phyloP scores from a whole-genome alignment of 1,140 invertebrate species.

The Drosophila orosa region DNA sequence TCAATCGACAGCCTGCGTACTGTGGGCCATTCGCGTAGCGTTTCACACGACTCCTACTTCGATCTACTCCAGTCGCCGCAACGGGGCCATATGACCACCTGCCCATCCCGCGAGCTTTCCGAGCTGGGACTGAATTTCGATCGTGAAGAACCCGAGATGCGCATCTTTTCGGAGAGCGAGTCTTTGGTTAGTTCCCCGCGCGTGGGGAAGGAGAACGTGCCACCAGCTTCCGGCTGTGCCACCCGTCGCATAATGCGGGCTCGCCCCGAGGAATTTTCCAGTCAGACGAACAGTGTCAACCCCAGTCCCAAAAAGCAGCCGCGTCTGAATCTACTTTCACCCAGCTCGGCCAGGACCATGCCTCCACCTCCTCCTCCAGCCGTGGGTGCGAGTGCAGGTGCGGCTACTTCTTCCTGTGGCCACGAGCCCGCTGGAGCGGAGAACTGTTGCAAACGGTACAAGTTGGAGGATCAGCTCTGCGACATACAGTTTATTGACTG shows the following conservation, averaged over 20 bases:
- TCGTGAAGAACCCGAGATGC: conserved; percentile 92
- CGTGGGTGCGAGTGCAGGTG: not conserved
- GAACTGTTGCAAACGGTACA: conserved; percentile 85
- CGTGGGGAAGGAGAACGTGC: conserved; percentile 85
- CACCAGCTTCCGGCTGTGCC: conserved; percentile 63
- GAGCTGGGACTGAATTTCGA: conserved; percentile 93
- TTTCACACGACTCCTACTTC: conserved; percentile 97
- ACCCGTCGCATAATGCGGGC: conserved; percentile 84
- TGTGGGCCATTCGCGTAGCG: conserved; percentile 86
- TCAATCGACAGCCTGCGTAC: conserved; percentile 83
- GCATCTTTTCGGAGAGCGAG: conserved; percentile 94
- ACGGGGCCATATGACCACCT: conserved; percentile 81
- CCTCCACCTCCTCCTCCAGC: conserved; percentile 34
- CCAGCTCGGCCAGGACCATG: conserved; percentile 63
- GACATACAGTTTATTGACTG: conserved; percentile 88
- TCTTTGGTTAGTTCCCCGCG: conserved; percentile 86
- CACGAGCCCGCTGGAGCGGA: conserved; percentile 83
- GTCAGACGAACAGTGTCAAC: conserved; percentile 85
- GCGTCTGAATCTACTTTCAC: conserved; percentile 84
- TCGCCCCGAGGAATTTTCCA: conserved; percentile 85
- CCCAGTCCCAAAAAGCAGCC: conserved; percentile 86
- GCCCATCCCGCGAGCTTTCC: conserved; percentile 89
- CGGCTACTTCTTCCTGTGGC: conserved; percentile 37
- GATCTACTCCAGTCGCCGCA: conserved; percentile 87
- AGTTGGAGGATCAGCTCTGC: conserved; percentile 87